Base-by-base conservation (phyloP, 2,797 vertebrate species). In the Ictinia mississippiensis region DNA sequence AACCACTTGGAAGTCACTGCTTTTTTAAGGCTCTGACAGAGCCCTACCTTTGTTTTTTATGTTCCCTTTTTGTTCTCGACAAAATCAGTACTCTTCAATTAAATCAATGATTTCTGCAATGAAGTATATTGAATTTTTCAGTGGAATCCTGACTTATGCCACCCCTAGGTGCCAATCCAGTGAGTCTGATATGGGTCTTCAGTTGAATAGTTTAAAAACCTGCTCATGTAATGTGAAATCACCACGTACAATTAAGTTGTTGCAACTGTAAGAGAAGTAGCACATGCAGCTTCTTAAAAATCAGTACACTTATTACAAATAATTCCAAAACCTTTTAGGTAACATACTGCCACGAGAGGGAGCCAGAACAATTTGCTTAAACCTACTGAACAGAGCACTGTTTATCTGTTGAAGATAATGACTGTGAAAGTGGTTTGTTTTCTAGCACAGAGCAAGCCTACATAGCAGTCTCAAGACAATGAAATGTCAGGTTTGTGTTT, bases 241-340 rank as follows among this genome's bases (percentile, higher is more conserved):
- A 7, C 33, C 40, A 33, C 58, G 42, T 21, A 21, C 53, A 50
- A 4, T 65, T 45, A 28, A 45, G 18, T 38, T 35, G 33, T 29
- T 83, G 21, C 25, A 45, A 0, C 33, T 67, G 35, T n/a, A 63
- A 62, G 44, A 66, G 33, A 82, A 44, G 15, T 53, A 61, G 37
- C n/a, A 26, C 2, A 0, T 77, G 45, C 11, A 68, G 31, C n/a
- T 63, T 63, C 31, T 74, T 20, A 71, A 47, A 91, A 81, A 58
- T 5, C 2, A 1, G 1, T 47, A 3, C 1, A 0, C 23, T 37
- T 5, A 12, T 28, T 52, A 35, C 9, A 38, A 87, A 8, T 5
- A 10, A 49, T 78, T 77, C 66, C 61, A 25, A 8, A 40, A 65
- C 53, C 15, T 87, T 70, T 50, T 37, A 66, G 55, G 37, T 40